Percentiles rank a stretch among this genome's conserved stretches.
Evolutionary conservation across 2,113 vertebrate species (phyloP).

Genomic region (Oncorhynchus clarkii): DNA sequence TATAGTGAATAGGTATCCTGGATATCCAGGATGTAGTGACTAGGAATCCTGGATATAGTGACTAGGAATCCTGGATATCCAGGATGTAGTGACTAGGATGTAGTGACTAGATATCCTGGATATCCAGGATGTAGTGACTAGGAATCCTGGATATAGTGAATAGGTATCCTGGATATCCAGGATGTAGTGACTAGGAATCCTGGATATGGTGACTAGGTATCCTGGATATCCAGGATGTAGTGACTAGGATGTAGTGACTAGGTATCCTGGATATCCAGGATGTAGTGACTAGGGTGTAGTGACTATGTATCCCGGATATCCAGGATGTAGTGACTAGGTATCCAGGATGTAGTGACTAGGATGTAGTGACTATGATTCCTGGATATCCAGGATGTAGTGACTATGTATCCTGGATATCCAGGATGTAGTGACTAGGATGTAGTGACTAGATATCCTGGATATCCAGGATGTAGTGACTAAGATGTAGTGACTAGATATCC

Average conservation of each 20-base stretch:
- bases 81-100: constrained; percentile 52
- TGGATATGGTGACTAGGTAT: constrained; percentile 31
- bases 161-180: too few species aligned
- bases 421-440: constrained; percentile 45
- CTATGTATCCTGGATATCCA: constrained; percentile 48
- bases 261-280: constrained; percentile 46
- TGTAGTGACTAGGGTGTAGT: constrained; percentile 54
- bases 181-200: constrained; percentile 45
- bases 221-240: constrained; percentile 24
- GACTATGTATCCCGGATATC: constrained; percentile 24
- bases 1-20: constrained; percentile 3
- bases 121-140: constrained; percentile 28
- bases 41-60: constrained; percentile 53
- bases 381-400: too few species aligned
- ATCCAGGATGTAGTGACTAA: constrained; percentile 19
- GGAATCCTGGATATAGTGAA: not conserved
- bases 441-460: too few species aligned
- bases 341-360: constrained; percentile 33
- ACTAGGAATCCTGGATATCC: constrained; percentile 18
- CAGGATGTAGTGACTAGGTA: constrained; percentile 46
- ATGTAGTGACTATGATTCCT: too few species aligned
- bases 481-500: constrained; percentile 33
- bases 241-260: constrained; percentile 55
- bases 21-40: constrained; percentile 42
- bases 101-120: constrained; percentile 50